These are phyloP conservation scores for Lophura nycthemera DNA, from an alignment of 2,113 vertebrate species.

Conservation along the genomic window DNA sequence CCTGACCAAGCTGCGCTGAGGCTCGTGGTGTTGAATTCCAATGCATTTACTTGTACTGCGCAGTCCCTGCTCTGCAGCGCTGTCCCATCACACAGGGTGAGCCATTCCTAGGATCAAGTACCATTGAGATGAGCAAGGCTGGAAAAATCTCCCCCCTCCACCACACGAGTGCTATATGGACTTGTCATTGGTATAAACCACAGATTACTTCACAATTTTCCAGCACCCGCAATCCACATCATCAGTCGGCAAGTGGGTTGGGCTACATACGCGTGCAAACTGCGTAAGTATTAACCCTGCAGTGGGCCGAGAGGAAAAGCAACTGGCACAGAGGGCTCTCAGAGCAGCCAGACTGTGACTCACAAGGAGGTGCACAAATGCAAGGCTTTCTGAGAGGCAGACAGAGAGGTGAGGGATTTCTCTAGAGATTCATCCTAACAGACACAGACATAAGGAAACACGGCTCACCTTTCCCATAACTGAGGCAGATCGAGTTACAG, in stretches of 20 bases:
- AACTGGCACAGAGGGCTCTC: background rate
- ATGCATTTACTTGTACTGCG: rapidly evolving
- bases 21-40: background rate
- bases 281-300: slow-evolving; percentile 38
- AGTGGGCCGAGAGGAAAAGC: background rate
- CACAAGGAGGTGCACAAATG: background rate
- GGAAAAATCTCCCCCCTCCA: background rate
- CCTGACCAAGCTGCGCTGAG: rapidly evolving
- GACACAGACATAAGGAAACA: background rate
- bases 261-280: background rate
- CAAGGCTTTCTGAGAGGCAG: background rate
- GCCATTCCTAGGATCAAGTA: background rate
- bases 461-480: background rate
- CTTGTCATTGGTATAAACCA: background rate
- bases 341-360: slow-evolving; percentile 23
- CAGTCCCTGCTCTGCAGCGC: rapidly evolving
- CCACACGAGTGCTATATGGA: rapidly evolving
- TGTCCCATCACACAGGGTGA: background rate
- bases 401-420: background rate
- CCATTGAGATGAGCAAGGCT: background rate
- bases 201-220: slow-evolving; percentile 14
- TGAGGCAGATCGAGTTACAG: background rate
- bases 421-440: background rate
- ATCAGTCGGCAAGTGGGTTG: background rate
- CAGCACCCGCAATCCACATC: background rate